Evolutionary conservation across 2,113 vertebrate genomes (phyloP).

Genomic region (Nycticryphes semicollaris): DNA sequence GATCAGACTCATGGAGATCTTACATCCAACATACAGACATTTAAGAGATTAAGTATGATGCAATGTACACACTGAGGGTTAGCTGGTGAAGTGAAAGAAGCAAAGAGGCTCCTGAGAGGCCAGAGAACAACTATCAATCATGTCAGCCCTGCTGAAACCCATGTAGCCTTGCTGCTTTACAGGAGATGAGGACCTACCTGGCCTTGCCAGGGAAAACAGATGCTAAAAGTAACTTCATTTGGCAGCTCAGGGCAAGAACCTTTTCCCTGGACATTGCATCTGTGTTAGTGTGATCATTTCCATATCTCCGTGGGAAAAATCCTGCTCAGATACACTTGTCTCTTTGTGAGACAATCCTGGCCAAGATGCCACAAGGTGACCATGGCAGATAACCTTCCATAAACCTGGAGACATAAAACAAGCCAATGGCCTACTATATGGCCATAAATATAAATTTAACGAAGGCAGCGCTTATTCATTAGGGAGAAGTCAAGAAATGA

Average conservation of each 20-base stretch:
- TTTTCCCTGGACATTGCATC: background rate
- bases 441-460: conserved; percentile 72
- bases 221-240: conserved; percentile 38
- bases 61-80: background rate
- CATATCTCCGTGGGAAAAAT: conserved; percentile 24
- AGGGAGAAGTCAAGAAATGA: conserved; percentile 69
- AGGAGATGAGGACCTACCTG: background rate
- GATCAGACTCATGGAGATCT: background rate
- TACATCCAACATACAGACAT: background rate
- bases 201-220: conserved; percentile 7
- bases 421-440: conserved; percentile 63
- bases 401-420: conserved; percentile 69
- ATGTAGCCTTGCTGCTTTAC: background rate
- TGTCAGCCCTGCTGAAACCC: background rate
- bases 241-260: conserved; percentile 13
- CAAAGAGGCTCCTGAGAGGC: background rate
- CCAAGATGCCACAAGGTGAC: conserved; percentile 63
- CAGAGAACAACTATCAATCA: background rate
- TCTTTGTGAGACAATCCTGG: conserved; percentile 3
- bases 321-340: conserved; percentile 24
- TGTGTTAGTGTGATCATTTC: conserved; percentile 53
- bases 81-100: background rate
- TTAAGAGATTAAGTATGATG: background rate
- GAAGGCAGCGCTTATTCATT: conserved; percentile 68
- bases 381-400: conserved; percentile 64